Evolutionary conservation across 2,113 vertebrate species (phyloP).

Genomic region (Ursus arctos): DNA sequence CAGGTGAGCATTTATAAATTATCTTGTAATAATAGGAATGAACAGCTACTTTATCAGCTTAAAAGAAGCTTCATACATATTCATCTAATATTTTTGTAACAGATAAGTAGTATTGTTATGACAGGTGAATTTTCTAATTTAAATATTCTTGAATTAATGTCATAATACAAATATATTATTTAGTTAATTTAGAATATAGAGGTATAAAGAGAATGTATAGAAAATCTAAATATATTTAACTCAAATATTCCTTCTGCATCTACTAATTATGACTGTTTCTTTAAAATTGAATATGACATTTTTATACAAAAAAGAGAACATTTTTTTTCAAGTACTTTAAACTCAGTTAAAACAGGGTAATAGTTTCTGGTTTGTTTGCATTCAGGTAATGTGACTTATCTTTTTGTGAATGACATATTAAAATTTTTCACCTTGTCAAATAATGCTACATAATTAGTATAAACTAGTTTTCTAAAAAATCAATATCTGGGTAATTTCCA

Average conservation of each 20-base stretch:
- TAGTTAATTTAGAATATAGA: background rate
- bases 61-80: background rate
- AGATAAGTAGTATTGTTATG: background rate
- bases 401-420: background rate
- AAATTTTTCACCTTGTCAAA: background rate
- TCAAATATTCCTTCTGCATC: background rate
- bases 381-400: background rate
- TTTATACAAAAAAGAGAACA: background rate
- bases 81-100: constrained; percentile 7
- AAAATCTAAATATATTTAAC: background rate
- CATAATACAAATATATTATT: background rate
- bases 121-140: background rate
- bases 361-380: background rate
- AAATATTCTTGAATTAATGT: constrained; percentile 25
- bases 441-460: background rate
- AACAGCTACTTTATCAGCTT: background rate
- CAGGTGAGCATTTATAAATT: background rate
- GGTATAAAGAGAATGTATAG: background rate
- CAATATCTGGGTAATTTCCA: background rate
- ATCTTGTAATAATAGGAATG: background rate
- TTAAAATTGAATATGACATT: background rate
- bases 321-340: background rate
- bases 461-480: background rate
- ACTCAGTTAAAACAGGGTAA: background rate
- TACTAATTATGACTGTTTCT: background rate